Conservation (phyloP, 2,797 vertebrate genomes). For the Mormyrus proboscirostris region DNA sequence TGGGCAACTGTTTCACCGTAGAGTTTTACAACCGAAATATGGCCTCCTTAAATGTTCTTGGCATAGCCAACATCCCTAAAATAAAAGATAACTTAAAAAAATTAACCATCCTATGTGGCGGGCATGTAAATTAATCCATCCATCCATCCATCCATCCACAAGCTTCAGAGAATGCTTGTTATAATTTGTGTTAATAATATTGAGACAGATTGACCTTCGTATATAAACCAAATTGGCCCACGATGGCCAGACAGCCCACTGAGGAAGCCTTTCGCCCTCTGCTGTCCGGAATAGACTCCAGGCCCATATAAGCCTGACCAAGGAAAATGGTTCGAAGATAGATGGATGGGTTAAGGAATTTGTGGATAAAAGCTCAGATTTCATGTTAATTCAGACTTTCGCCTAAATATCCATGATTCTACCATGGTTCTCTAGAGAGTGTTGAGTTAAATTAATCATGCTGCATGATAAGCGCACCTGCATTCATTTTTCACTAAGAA, state of each 20-base stretch:
- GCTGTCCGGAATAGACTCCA: not conserved
- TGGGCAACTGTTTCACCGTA: not conserved
- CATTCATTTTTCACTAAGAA: not conserved
- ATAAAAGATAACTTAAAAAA: not conserved
- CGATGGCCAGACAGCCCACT: not conserved
- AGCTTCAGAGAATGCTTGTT: not conserved
- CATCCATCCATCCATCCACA: not conserved
- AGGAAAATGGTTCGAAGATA: not conserved
- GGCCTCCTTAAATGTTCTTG: not conserved
- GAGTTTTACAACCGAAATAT: not conserved
- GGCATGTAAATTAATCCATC: not conserved
- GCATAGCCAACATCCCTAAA: not conserved
- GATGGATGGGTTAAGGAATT: not conserved
- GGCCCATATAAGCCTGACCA: not conserved
- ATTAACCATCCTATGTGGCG: not conserved
- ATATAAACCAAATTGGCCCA: not conserved
- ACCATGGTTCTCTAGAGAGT: not conserved
- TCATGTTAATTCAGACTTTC: not conserved
- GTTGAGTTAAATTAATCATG: not conserved
- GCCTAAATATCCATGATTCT: not conserved
- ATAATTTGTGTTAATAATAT: not conserved
- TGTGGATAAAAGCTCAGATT: not conserved
- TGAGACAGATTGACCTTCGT: not conserved
- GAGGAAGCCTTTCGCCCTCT: not conserved
- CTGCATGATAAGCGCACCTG: not conserved